phyloP scores from a whole-genome alignment of 2,797 vertebrate genomes.

The Ciconia nigra region DNA sequence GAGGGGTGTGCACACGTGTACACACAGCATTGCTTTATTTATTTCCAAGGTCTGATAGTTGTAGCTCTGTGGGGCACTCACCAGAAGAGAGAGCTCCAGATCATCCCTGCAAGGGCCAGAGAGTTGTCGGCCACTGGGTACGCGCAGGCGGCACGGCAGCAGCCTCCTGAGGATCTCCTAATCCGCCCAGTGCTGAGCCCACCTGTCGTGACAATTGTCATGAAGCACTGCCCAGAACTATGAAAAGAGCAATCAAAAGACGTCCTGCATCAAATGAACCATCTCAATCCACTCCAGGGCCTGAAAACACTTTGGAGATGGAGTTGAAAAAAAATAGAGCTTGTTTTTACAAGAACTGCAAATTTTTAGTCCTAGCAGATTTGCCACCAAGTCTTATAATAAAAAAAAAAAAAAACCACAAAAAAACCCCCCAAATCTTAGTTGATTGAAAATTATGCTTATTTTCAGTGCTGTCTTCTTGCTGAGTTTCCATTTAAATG shows the following conservation, averaged over 20 bases:
- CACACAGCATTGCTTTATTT: rapidly evolving
- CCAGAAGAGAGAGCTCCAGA: background rate
- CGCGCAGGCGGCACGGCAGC: background rate
- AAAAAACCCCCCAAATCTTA: background rate
- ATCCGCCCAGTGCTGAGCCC: slow-evolving; percentile 17
- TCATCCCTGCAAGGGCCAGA: background rate
- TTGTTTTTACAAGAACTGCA: background rate
- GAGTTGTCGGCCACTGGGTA: background rate
- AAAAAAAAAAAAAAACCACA: background rate
- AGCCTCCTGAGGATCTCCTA: background rate
- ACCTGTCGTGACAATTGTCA: background rate
- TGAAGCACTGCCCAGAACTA: background rate
- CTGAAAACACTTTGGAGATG: slow-evolving; percentile 21
- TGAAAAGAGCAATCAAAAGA: slow-evolving; percentile 35
- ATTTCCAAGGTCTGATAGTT: background rate
- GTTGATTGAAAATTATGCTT: background rate
- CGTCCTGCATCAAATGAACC: slow-evolving; percentile 45
- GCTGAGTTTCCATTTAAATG: slow-evolving; percentile 7
- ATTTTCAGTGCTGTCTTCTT: background rate
- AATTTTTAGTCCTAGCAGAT: slow-evolving; percentile 4
- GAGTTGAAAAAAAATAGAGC: background rate
- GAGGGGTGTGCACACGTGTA: background rate
- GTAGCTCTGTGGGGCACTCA: background rate
- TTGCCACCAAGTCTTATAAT: background rate
- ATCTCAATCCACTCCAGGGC: slow-evolving; percentile 12